Base-by-base conservation (phyloP, 1,140 invertebrate species). In the Scaptomyza hsui region DNA sequence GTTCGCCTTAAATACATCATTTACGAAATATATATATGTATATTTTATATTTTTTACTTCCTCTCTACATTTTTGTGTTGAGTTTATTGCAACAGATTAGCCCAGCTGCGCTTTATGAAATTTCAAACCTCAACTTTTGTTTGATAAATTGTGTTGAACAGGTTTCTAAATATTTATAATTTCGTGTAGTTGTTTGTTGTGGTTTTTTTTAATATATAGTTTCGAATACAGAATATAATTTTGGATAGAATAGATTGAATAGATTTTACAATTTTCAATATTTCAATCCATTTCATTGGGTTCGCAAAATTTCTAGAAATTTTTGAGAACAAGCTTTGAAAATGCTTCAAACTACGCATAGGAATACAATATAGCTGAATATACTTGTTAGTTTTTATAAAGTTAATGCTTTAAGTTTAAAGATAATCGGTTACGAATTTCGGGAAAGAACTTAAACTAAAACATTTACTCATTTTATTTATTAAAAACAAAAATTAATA, bases 271-370 rank as follows among this genome's bases (percentile, higher is more conserved):
- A 75, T 62, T 64, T 55, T 52, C 77, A 42, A 78, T 73, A n/a
- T n/a, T n/a, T n/a, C n/a, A 75, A 51, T 65, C 41, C 51, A 57
- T 72, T 78, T 69, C 67, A 83, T 47, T 77, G 75, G 75, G 71
- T 82, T 86, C 71, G 78, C 78, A 88, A 88, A 88, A 82, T 86
- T 74, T 88, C 82, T 80, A 88, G 78, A 88, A 69, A 52, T 65
- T 86, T 72, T 81, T 71, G 79, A 68, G 82, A 88, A 88, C 82
- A 88, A 88, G 82, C 82, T 88, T 88, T 89, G 82, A 88, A 88
- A 88, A 88, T 88, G 82, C 83, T 64, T 89, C 68, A 88, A 88
- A 88, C 83, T 88, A 88, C 78, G 62, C 48, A 77, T 78, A 76
- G 51, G 76, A 86, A 86, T 86, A 86, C 74, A 88, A 81, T 81